A percentile compares a stretch with the other conserved stretches of the same genome.
These are phyloP conservation scores for Vultur gryphus DNA, from an alignment of 2,797 vertebrate genomes.

Conservation along the genomic window DNA sequence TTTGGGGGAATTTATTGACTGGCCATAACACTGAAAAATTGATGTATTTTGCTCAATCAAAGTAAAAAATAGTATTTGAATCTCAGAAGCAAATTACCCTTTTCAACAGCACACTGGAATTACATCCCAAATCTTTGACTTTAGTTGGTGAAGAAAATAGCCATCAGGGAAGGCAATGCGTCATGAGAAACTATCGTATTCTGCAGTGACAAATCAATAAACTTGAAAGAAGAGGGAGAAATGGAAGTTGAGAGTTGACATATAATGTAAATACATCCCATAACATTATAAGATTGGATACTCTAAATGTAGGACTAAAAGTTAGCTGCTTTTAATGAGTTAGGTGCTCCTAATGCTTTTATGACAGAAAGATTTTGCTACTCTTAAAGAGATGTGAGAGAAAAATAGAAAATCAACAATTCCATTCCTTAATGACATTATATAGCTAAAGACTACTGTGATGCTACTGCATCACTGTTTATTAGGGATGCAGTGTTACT, in stretches of 20 bases:
- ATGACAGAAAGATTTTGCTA: not conserved
- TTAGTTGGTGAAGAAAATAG: not conserved
- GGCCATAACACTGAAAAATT: not conserved
- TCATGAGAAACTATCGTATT: not conserved
- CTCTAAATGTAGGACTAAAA: not conserved
- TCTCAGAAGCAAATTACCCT: not conserved
- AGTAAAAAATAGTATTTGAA: not conserved
- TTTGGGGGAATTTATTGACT: not conserved
- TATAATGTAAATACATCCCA: not conserved
- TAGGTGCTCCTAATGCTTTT: not conserved
- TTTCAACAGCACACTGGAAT: not conserved
- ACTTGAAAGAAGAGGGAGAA: not conserved
- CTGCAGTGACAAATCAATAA: not conserved
- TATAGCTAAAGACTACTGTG: not conserved
- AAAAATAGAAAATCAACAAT: not conserved
- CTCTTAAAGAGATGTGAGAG: not conserved
- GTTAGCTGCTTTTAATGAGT: not conserved
- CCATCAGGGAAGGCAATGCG: not conserved
- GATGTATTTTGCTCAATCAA: not conserved
- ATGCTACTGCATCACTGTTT: not conserved
- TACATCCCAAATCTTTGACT: not conserved
- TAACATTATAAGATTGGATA: not conserved
- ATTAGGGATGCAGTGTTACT: not conserved
- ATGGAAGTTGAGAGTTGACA: not conserved
- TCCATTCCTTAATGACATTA: not conserved